Base-by-base conservation (phyloP, 35 echinoderm and acorn worm genomes). In the Stichopus chloronotus region DNA sequence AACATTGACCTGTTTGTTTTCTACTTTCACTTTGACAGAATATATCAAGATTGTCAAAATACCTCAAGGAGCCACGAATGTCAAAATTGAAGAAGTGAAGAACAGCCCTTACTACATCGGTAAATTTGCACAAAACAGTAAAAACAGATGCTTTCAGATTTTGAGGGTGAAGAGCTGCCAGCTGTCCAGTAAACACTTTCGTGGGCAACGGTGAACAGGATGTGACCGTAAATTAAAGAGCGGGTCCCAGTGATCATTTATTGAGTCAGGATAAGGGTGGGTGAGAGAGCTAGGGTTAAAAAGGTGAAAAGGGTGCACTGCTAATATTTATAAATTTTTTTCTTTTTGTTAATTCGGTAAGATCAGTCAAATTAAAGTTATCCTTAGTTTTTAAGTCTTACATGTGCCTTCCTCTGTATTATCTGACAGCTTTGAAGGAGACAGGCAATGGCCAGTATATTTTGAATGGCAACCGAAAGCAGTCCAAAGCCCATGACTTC, bases 401-500 rank as follows among this genome's bases (percentile, higher is more conserved):
- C 30, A 65, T 65, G 11, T 4, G 61, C 19, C 61, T 65, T 65
- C 78, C 25, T 4, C 61, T 90, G 79, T 91, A 6, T 91, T 76
- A 76, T 85, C 30, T 59, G 55, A 43, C 78, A 96, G 95, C 95
- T 76, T 11, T 96, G n/a, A 92, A 87, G 23, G 76, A 92, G 55
- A 80, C 59, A 20, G 30, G 16, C 5, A 94, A 76, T 10, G 90
- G 90, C 13, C 17, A 54, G 10, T 96, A 89, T 55, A 92, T 96
- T 78, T 88, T 96, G 9, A 96, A 94, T 63, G 63, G 72, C 22
- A 78, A 80, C 2, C 77, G 91, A 20, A 81, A 86, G 76, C 90
- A 92, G 60, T 92, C 90, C 52, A 87, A 92, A 12, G 80, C 90
- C 6, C 94, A 92, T 23, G 90, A 92, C 30, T 96, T 96, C 55